A percentile compares a stretch with the other conserved stretches of the same genome.
These are phyloP conservation scores for Loriculus beryllinus DNA, from an alignment of 2,797 vertebrate genomes.

Conservation along the genomic window DNA sequence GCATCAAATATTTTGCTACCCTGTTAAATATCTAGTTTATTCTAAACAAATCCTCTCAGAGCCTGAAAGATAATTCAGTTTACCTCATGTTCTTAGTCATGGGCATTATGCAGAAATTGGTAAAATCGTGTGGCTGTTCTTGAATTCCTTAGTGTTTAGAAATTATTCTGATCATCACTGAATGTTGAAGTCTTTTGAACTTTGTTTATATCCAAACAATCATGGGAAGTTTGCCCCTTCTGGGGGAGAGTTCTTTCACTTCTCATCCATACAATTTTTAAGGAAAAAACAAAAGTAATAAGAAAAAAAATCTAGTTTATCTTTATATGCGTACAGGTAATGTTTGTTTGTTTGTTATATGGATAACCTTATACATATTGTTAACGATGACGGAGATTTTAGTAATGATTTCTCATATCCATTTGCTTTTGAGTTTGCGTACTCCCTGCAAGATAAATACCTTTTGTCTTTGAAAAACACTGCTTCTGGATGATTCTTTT, in stretches of 20 bases:
- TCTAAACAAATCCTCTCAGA: not conserved
- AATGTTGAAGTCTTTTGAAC: not conserved
- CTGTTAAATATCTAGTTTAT: not conserved
- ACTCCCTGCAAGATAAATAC: not conserved
- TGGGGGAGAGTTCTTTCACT: not conserved
- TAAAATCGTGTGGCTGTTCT: not conserved
- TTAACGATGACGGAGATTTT: not conserved
- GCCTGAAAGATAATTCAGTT: not conserved
- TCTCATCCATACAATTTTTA: not conserved
- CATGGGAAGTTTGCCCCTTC: not conserved
- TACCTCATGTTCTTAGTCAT: not conserved
- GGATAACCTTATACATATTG: not conserved
- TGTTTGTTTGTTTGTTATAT: accelerated
- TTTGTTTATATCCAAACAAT: not conserved
- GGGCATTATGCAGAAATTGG: not conserved
- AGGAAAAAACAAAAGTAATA: not conserved
- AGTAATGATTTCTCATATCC: not conserved
- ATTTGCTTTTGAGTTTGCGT: not conserved
- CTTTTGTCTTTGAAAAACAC: not conserved
- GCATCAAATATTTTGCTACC: not conserved
- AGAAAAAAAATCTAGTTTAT: not conserved
- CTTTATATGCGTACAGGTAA: not conserved
- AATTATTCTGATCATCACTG: not conserved
- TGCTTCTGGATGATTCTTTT: not conserved
- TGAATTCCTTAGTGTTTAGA: not conserved